Evolutionary conservation across 2,888 invertebrate genomes (phyloP), one percentile per base, ranked within the genome.

Genomic region (Callosobruchus maculatus): DNA sequence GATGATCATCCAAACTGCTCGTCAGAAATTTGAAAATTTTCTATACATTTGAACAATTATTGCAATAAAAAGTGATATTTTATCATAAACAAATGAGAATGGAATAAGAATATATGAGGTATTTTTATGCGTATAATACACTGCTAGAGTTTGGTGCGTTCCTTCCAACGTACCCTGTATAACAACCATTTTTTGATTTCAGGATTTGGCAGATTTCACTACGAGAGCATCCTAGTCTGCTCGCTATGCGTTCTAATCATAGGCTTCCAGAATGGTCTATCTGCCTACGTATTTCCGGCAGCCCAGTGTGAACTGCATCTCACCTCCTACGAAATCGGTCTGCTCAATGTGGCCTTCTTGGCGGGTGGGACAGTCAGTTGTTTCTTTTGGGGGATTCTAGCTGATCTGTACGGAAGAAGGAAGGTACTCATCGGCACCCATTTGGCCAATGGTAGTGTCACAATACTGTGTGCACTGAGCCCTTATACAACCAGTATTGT

Each of bases 351-450:
- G 81, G 90, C 91, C 0, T 93, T 94, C 78, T 90, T 94, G 87
- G 87, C 92, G 71, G 94, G 93, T 78, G 92, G 93, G 66, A 92
- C 92, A 30, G 80, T 92, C 22, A 95, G 95, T 72, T 93, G 94
- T 0, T 93, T 93, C 86, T 86, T 94, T 73, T 94, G 95, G 94
- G 95, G 96, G 68, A 90, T 92, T 78, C 84, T 95, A 77, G 94
- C 95, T 0, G 96, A 96, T 85, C 91, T 92, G 71, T 84, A 90
- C 75, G 96, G 96, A 0, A 89, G 96, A 1, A 89, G 91, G 21
- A 90, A 89, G 13, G 89, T 91, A 0, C 73, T 84, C 1, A 75
- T 81, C n/a, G 71, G 75, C 4, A 76, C 82, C 2, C 83, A 83
- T 71, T 72, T 84, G 9, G 85, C 91, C 81, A 86, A 91, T 75